These are phyloP conservation scores for Coelopa pilipes DNA, from an alignment of 2,888 invertebrate genomes.

Conservation along the genomic window DNA sequence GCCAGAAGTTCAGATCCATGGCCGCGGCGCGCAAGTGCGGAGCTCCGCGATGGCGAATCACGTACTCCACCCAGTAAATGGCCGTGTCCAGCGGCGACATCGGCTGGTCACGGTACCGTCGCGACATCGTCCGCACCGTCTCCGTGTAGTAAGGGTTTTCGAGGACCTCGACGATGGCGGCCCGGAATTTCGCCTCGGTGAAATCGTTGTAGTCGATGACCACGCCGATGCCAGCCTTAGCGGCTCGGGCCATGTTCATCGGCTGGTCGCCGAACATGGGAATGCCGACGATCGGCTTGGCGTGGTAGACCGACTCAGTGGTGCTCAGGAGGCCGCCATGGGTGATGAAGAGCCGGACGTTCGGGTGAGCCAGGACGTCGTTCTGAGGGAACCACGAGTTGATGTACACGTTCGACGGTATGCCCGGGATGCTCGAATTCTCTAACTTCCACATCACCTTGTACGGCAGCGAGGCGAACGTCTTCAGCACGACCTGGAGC, in stretches of 20 bases:
- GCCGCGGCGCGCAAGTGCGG: slow-evolving; percentile 49
- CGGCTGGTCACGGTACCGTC: slow-evolving; percentile 50
- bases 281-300: slow-evolving; percentile 65
- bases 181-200: slow-evolving; percentile 53
- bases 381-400: slow-evolving; percentile 64
- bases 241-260: slow-evolving; percentile 65
- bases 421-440: slow-evolving; percentile 50
- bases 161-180: slow-evolving; percentile 42
- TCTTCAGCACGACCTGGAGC: slow-evolving; percentile 36
- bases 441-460: slow-evolving; percentile 62
- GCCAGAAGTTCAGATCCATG: slow-evolving; percentile 46
- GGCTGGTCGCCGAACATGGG: slow-evolving; percentile 68
- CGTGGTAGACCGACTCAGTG: slow-evolving; percentile 64
- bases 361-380: slow-evolving; percentile 63
- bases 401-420: slow-evolving; percentile 52
- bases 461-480: slow-evolving; percentile 34
- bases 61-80: slow-evolving; percentile 54
- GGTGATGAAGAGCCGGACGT: slow-evolving; percentile 64
- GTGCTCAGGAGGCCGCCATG: slow-evolving; percentile 66
- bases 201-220: slow-evolving; percentile 55
- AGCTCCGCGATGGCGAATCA: slow-evolving; percentile 52
- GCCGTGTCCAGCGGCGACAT: slow-evolving; percentile 48
- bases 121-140: slow-evolving; percentile 43
- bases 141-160: slow-evolving; percentile 41
- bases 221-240: slow-evolving; percentile 59